phyloP scores from a whole-genome alignment of 1,140 invertebrate species.

The Lasioglossum albipes region DNA sequence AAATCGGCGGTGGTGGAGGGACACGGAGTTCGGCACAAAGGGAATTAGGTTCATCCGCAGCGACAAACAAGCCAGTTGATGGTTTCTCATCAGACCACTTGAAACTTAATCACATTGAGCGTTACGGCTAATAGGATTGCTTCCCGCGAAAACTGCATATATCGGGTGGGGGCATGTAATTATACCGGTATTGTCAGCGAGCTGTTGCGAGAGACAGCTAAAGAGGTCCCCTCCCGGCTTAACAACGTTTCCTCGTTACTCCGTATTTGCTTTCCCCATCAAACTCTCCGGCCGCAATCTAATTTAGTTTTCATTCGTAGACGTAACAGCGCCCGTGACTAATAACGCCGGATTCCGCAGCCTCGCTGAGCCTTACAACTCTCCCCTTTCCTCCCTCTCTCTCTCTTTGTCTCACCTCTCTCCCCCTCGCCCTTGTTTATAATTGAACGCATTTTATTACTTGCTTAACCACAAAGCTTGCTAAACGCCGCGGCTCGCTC shows the following conservation, averaged over 20 bases:
- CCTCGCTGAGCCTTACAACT: background rate
- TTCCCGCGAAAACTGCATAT: constrained; percentile 20
- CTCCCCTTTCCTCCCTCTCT: too few relatives aligned
- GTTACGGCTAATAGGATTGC: constrained; percentile 15
- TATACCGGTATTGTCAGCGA: constrained; percentile 11
- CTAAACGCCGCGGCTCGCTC: background rate
- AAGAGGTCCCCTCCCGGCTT: background rate
- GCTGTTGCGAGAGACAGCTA: background rate
- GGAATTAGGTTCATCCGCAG: constrained; percentile 8
- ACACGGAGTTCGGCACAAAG: background rate
- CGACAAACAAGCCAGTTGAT: constrained; percentile 18
- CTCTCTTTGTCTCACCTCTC: too few relatives aligned
- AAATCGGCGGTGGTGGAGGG: background rate
- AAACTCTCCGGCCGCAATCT: constrained; percentile 5
- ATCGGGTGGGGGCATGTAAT: constrained; percentile 10
- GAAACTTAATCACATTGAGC: constrained; percentile 17
- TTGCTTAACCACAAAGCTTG: background rate
- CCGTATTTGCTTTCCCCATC: constrained; percentile 5
- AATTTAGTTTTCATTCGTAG: constrained; percentile 11
- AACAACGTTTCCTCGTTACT: constrained; percentile 24
- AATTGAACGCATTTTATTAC: constrained; percentile 6
- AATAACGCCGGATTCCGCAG: background rate
- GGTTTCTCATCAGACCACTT: constrained; percentile 20
- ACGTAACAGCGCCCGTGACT: background rate
- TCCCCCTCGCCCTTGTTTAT: background rate